phyloP scores from a whole-genome alignment of 1,140 invertebrate species.

The Hylaeus volcanicus region DNA sequence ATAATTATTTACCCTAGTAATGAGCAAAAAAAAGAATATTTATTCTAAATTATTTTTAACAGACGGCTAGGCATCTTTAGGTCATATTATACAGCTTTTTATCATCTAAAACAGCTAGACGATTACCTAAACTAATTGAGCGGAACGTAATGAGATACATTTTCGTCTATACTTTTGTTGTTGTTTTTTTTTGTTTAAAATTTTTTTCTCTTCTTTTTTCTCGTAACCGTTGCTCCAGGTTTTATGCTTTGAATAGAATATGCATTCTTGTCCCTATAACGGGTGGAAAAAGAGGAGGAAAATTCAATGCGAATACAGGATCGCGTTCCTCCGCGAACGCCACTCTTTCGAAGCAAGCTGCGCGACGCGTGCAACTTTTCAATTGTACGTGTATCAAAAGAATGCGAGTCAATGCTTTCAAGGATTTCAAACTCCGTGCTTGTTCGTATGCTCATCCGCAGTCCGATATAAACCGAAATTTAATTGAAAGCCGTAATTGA shows the following conservation, averaged over 20 bases:
- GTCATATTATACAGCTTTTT: neutral
- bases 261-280: neutral
- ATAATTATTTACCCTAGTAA: too few relatives aligned
- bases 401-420: slow-evolving; percentile 49
- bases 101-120: neutral
- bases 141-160: slow-evolving; percentile 33
- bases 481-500: neutral
- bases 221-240: neutral
- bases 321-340: neutral
- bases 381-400: slow-evolving; percentile 58
- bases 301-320: neutral
- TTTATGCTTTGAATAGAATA: neutral
- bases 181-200: neutral
- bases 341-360: neutral
- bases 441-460: slow-evolving; percentile 14
- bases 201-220: neutral
- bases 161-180: neutral
- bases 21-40: neutral
- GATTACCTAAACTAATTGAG: slow-evolving; percentile 11
- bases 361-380: neutral
- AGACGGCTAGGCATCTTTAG: neutral
- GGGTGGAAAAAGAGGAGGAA: neutral
- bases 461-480: neutral
- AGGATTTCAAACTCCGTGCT: slow-evolving; percentile 30
- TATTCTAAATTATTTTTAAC: neutral